Conservation (phyloP, 1,140 invertebrate genomes). For the Drosophila rhopaloa region DNA sequence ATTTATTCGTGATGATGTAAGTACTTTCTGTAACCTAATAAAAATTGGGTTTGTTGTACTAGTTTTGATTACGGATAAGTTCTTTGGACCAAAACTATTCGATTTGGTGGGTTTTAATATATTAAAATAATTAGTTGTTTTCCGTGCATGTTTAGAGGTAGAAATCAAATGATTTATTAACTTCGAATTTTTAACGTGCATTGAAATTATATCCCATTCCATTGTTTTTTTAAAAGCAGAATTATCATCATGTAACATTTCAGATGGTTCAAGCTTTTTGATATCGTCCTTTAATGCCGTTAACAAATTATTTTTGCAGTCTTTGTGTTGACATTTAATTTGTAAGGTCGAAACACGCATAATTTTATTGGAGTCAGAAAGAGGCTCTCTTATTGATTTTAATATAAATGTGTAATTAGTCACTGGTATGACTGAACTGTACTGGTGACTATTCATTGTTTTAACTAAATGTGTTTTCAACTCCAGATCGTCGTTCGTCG, state of each 20-base stretch:
- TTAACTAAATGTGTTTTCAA: neutral
- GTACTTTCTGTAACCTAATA: neutral
- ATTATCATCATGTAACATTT: neutral
- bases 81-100: no score
- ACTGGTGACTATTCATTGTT: neutral
- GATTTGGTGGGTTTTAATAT: conserved; percentile 4
- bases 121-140: neutral
- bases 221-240: neutral
- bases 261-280: conserved; percentile 15
- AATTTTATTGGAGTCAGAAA: neutral
- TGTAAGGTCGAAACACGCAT: neutral
- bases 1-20: neutral
- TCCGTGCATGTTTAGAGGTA: neutral
- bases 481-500: neutral
- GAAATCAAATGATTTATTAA: neutral
- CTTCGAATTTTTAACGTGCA: neutral
- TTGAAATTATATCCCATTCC: neutral
- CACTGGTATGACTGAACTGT: neutral
- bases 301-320: neutral
- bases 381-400: neutral
- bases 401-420: neutral
- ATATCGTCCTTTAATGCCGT: neutral
- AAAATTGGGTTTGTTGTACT: neutral
- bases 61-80: neutral
- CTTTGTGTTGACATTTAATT: neutral